Conservation (phyloP, 2,888 invertebrate genomes). For the Xanthia icteritia region DNA sequence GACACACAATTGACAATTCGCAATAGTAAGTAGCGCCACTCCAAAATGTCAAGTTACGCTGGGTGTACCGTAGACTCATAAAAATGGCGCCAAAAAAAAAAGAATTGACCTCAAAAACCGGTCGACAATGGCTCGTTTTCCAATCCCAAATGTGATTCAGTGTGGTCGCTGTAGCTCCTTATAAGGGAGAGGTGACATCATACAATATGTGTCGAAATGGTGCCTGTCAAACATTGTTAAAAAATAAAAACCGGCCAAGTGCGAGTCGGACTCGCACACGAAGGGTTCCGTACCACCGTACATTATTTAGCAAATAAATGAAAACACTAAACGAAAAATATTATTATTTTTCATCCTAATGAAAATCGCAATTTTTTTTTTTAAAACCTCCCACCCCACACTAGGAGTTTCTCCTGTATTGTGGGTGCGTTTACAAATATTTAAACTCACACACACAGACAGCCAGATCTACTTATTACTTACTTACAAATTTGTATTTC, state of each 20-base stretch:
- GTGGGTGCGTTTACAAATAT: no score
- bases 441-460: no score
- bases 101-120: conserved; percentile 66
- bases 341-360: no score
- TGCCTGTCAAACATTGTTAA: conserved; percentile 26
- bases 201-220: conserved; percentile 44
- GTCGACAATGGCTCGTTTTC: conserved; percentile 71
- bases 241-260: not conserved
- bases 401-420: no score
- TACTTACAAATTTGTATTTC: no score
- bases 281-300: no score
- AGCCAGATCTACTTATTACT: no score
- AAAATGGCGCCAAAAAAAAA: conserved; percentile 60
- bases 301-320: no score
- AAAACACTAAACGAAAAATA: no score
- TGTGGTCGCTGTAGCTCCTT: conserved; percentile 57
- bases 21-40: conserved; percentile 12
- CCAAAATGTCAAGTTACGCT: conserved; percentile 4
- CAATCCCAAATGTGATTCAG: conserved; percentile 65
- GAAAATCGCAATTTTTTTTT: no score
- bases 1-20: not conserved
- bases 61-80: conserved; percentile 25
- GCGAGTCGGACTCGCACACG: no score
- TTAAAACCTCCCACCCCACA: no score
- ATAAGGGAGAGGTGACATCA: conserved; percentile 68